Conservation (phyloP, 2,113 vertebrate genomes). For the Epinephelus lanceolatus region DNA sequence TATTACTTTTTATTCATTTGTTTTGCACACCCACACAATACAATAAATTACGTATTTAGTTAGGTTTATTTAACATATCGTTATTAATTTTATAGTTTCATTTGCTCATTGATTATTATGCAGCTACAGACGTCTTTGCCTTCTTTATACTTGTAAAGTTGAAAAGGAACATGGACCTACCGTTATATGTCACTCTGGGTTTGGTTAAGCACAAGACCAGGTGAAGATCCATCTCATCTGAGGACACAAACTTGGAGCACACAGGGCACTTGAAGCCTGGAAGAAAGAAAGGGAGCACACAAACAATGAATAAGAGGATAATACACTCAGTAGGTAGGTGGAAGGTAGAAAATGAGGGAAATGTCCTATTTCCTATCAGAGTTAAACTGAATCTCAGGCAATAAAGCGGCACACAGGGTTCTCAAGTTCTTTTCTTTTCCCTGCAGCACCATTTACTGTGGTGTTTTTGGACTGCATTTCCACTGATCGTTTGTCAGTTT, state of each 20-base stretch:
- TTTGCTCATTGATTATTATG: no score
- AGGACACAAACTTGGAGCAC: slow-evolving; percentile 96
- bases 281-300: slow-evolving; percentile 9
- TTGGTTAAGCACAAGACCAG: slow-evolving; percentile 97
- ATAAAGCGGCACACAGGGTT: neutral
- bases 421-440: neutral
- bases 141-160: neutral
- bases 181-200: slow-evolving; percentile 96
- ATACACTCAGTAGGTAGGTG: neutral
- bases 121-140: neutral
- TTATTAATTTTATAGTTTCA: neutral
- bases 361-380: no score
- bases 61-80: neutral
- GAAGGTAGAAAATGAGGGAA: neutral
- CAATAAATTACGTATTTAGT: neutral
- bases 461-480: neutral
- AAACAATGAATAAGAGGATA: slow-evolving; percentile 2
- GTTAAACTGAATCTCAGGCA: neutral
- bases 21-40: neutral
- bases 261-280: slow-evolving; percentile 97
- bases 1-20: neutral
- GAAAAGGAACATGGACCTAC: slow-evolving; percentile 80
- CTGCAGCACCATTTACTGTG: neutral
- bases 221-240: slow-evolving; percentile 97
- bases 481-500: neutral